phyloP scores from a whole-genome alignment of 1,140 invertebrate species.

The Drosophila rufa region DNA sequence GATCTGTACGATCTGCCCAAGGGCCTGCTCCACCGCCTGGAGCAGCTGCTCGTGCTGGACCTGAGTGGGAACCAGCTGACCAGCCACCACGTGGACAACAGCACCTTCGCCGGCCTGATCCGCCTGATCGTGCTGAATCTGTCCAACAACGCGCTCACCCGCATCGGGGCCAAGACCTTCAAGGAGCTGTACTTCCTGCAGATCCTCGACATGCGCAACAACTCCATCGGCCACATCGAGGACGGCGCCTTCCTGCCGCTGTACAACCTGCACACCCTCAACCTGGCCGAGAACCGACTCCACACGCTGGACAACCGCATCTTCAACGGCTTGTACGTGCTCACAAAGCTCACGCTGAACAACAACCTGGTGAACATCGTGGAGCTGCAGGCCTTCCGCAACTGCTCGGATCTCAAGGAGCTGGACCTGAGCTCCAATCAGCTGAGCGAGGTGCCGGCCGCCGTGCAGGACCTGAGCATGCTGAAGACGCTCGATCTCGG shows the following conservation, averaged over 20 bases:
- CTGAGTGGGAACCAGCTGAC: slow-evolving; percentile 90
- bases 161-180: slow-evolving; percentile 89
- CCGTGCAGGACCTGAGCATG: slow-evolving; percentile 90
- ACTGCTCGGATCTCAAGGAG: slow-evolving; percentile 92
- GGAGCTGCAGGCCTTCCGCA: slow-evolving; percentile 92
- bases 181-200: slow-evolving; percentile 93
- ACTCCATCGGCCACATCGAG: slow-evolving; percentile 91
- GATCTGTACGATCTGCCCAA: slow-evolving; percentile 90
- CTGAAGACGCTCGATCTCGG: slow-evolving; percentile 92
- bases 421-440: slow-evolving; percentile 93
- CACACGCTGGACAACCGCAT: slow-evolving; percentile 90
- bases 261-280: slow-evolving; percentile 93
- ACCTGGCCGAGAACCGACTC: slow-evolving; percentile 91
- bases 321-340: slow-evolving; percentile 92
- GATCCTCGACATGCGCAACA: slow-evolving; percentile 92
- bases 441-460: slow-evolving; percentile 90
- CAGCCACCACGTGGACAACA: slow-evolving; percentile 89
- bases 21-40: slow-evolving; percentile 89
- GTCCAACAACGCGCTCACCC: slow-evolving; percentile 88
- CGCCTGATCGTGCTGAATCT: slow-evolving; percentile 90
- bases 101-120: slow-evolving; percentile 89
- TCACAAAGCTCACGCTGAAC: slow-evolving; percentile 92
- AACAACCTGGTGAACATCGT: slow-evolving; percentile 91
- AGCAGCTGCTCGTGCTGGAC: slow-evolving; percentile 90
- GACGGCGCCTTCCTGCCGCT: slow-evolving; percentile 92